Percentiles rank a stretch among this genome's conserved stretches.
Conservation (phyloP, 2,888 invertebrate species). For the Orchestes rusci region DNA sequence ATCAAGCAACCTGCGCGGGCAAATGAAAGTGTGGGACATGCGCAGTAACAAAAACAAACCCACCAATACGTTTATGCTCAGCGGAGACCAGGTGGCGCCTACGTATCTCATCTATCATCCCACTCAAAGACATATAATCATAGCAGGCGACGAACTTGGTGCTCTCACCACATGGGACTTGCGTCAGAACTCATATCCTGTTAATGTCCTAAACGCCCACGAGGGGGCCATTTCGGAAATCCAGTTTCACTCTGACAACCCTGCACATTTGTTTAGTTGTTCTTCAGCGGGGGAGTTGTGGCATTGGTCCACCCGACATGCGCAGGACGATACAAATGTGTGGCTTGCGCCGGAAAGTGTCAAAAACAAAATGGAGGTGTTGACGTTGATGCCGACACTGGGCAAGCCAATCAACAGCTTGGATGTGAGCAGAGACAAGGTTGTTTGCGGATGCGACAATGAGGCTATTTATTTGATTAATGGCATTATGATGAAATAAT, state of each 20-base stretch:
- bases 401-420: conserved; percentile 76
- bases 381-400: conserved; percentile 64
- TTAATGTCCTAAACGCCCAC: conserved; percentile 74
- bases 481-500: conserved; percentile 23
- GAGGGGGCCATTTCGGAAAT: conserved; percentile 73
- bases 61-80: conserved; percentile 63
- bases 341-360: conserved; percentile 66
- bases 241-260: conserved; percentile 77
- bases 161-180: conserved; percentile 86
- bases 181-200: conserved; percentile 73
- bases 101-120: conserved; percentile 77
- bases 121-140: conserved; percentile 73
- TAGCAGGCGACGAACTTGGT: conserved; percentile 55
- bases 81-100: conserved; percentile 66
- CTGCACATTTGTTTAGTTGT: conserved; percentile 76
- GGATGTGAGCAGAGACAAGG: conserved; percentile 65
- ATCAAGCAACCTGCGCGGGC: conserved; percentile 80
- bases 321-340: conserved; percentile 43
- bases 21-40: conserved; percentile 86
- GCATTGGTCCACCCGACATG: conserved; percentile 73
- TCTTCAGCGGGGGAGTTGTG: conserved; percentile 78
- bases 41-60: conserved; percentile 58
- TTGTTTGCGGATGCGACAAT: conserved; percentile 80
- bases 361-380: conserved; percentile 62
- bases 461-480: conserved; percentile 80